Conservation (phyloP, 2,888 invertebrate genomes). For the Leptinotarsa tumamoca region DNA sequence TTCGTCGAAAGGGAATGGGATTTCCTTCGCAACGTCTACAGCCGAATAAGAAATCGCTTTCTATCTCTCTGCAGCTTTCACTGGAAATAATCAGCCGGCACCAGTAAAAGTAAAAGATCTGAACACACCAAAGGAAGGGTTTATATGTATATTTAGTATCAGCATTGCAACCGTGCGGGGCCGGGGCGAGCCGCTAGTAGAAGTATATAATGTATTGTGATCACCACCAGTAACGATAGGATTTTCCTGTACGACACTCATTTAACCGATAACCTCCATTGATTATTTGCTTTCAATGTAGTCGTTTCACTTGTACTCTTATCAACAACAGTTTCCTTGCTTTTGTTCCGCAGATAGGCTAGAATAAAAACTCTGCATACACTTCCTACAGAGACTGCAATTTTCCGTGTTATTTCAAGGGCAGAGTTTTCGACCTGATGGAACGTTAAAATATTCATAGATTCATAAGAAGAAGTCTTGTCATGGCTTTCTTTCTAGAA, state of each 20-base stretch:
- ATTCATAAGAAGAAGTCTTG: not conserved
- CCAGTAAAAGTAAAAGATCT: too few relatives aligned
- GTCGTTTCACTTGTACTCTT: not conserved
- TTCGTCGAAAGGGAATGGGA: not conserved
- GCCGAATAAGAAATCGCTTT: too few relatives aligned
- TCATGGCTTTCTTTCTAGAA: not conserved
- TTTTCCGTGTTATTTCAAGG: not conserved
- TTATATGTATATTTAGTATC: too few relatives aligned
- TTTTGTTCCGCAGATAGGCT: slow-evolving; percentile 3
- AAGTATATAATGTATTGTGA: not conserved
- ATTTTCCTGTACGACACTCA: not conserved
- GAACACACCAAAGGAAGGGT: too few relatives aligned
- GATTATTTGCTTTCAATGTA: not conserved
- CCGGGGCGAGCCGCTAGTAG: too few relatives aligned
- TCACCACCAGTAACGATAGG: not conserved
- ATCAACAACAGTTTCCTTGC: not conserved
- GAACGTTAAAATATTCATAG: not conserved
- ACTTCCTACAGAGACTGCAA: not conserved
- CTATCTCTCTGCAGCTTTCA: too few relatives aligned
- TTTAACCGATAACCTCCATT: not conserved
- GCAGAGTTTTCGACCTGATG: not conserved
- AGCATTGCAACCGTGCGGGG: too few relatives aligned
- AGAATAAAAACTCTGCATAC: not conserved
- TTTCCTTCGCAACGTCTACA: not conserved
- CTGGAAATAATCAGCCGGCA: not conserved